Base-by-base conservation (phyloP, 2,797 vertebrate genomes). In the Spinus olivaceus region DNA sequence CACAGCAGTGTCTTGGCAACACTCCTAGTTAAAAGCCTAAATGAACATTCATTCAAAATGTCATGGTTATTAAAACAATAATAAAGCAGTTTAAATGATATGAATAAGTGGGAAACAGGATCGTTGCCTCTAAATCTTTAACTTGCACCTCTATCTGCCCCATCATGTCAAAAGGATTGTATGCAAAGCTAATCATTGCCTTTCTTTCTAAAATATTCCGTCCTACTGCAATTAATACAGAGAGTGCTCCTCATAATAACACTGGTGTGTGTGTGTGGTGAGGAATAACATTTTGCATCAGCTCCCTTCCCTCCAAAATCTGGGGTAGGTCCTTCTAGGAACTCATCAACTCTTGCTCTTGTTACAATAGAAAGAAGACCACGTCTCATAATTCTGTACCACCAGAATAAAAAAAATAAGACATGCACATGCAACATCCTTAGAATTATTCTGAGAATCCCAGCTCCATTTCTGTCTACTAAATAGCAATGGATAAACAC, bases 221-320 rank as follows among this genome's bases (percentile, higher is more conserved):
- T 72, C 11, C 42, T 78, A 80, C 53, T 79, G 35, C 27, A 46
- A 33, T 65, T 85, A 76, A 54, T 57, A 25, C 2, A 6, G 6
- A 79, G 25, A 63, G 10, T 9, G 1, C 32, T 56, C 33, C 27
- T 70, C 16, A 9, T n/a, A 64, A 71, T 65, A 79, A 50, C 14
- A 49, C 32, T 14, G 5, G 32, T 27, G 3, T 57, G 3, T 54
- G 39, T 41, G 39, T 41, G 39, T 72, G 30, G 8, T 37, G 30
- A 69, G 18, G 21, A 13, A 50, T 64, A 60, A 76, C 23, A 57
- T 0, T 25, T 4, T 6, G 3, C 18, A 56, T 57, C 33, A 71
- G 14, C 9, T 80, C 24, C 0, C 0, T 44, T 3, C 1, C 44
- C 28, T 46, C 8, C 41, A 83, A 90, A 76, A 14, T 23, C 13